These are phyloP conservation scores for Heterodera filipjevi DNA, from an alignment of 2,888 invertebrate genomes.

Conservation along the genomic window DNA sequence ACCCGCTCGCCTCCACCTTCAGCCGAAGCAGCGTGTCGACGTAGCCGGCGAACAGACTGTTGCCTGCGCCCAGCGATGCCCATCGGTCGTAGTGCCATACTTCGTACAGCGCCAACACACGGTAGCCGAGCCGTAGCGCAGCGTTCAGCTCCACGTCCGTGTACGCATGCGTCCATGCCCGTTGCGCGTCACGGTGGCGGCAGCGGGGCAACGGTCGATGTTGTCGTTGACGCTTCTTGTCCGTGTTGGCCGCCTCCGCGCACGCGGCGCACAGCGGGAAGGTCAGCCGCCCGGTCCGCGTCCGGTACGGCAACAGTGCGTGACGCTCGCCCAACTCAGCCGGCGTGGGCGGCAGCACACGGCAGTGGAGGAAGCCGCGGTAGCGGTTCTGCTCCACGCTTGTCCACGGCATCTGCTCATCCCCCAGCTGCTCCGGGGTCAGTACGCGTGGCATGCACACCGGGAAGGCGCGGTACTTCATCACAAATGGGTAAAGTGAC, in stretches of 20 bases:
- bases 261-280: constrained; percentile 17
- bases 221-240: neutral
- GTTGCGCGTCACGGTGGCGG: constrained; percentile 10
- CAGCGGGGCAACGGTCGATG: constrained; percentile 2
- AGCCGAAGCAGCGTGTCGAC: constrained; percentile 26
- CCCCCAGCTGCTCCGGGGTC: neutral
- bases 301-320: neutral
- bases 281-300: neutral
- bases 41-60: constrained; percentile 29
- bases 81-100: neutral
- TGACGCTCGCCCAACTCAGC: neutral
- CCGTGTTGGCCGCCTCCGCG: neutral
- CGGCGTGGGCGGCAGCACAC: neutral
- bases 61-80: constrained; percentile 1
- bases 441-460: neutral
- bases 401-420: neutral
- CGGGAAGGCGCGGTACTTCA: constrained; percentile 19
- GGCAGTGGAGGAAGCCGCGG: neutral
- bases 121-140: constrained; percentile 25
- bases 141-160: constrained; percentile 19
- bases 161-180: neutral
- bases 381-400: neutral
- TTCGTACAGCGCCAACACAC: constrained; percentile 18
- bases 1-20: constrained; percentile 35
- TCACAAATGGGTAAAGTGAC: constrained; percentile 22